phyloP scores from a whole-genome alignment of 2,113 vertebrate species.

The Sardina pilchardus region DNA sequence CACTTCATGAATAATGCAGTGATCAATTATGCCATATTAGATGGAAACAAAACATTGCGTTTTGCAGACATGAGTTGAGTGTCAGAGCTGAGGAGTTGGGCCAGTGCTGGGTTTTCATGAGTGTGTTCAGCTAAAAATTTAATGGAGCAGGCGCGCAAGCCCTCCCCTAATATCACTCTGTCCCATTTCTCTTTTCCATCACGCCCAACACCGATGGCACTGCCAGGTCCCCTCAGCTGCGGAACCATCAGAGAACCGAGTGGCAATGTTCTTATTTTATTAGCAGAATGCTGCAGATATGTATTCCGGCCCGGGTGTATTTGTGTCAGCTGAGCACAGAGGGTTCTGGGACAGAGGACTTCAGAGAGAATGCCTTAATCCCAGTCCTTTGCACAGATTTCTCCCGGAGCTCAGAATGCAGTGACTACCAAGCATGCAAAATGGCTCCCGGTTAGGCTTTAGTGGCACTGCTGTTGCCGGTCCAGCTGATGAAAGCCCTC shows the following conservation, averaged over 20 bases:
- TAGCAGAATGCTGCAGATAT: background rate
- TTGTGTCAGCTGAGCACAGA: background rate
- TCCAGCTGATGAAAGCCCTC: background rate
- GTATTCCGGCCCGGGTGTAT: background rate
- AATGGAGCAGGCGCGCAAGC: background rate
- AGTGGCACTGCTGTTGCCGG: constrained; percentile 1
- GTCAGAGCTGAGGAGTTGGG: background rate
- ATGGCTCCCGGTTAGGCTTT: background rate
- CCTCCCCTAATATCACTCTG: background rate
- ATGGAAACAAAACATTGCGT: background rate
- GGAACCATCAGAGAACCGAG: background rate
- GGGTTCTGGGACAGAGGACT: background rate
- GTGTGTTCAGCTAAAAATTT: background rate
- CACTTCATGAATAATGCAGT: constrained; percentile 1
- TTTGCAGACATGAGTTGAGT: background rate
- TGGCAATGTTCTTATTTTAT: background rate
- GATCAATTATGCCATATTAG: constrained; percentile 9
- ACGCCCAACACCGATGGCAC: background rate
- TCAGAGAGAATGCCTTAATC: background rate
- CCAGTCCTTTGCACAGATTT: constrained; percentile 6
- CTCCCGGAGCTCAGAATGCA: background rate
- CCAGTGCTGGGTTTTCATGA: background rate
- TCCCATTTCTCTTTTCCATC: background rate
- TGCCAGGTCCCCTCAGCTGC: background rate
- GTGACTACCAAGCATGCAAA: constrained; percentile 8